A percentile compares a stretch with the other conserved stretches of the same genome.
These are phyloP conservation scores for Oxyscelio sp. DNA, from an alignment of 2,888 invertebrate genomes.

Conservation along the genomic window DNA sequence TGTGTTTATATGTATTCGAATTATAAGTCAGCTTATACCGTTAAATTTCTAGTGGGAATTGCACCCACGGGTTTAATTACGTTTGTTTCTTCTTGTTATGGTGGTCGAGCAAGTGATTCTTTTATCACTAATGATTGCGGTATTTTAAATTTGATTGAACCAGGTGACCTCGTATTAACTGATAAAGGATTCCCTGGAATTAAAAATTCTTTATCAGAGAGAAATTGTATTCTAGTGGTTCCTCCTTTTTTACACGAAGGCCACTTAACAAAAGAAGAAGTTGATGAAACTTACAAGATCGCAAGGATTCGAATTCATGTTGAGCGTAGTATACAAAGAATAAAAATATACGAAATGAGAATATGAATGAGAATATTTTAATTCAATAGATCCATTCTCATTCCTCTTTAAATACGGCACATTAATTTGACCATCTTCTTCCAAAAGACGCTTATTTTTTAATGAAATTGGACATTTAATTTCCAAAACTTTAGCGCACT, in stretches of 20 bases:
- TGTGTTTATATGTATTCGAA: conserved; percentile 49
- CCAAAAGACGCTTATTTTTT: conserved; percentile 13
- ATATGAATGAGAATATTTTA: conserved; percentile 24
- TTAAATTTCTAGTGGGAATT: conserved; percentile 76
- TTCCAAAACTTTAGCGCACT: conserved; percentile 24
- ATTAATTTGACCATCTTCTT: conserved; percentile 18
- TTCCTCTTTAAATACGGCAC: conserved; percentile 17
- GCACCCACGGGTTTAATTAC: conserved; percentile 75
- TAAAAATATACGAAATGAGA: conserved; percentile 41
- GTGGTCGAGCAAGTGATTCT: conserved; percentile 72
- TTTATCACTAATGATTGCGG: conserved; percentile 75
- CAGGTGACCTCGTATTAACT: conserved; percentile 73
- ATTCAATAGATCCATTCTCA: conserved; percentile 2
- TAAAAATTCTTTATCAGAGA: conserved; percentile 37
- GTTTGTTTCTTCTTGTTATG: conserved; percentile 74
- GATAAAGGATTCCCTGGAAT: conserved; percentile 76
- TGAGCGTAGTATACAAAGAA: conserved; percentile 36
- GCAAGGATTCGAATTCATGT: conserved; percentile 41
- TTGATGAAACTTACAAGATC: conserved; percentile 36
- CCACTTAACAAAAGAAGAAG: conserved; percentile 31
- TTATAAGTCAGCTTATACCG: conserved; percentile 48
- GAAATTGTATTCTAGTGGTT: conserved; percentile 28
- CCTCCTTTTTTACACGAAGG: conserved; percentile 45
- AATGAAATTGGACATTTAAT: conserved; percentile 37
- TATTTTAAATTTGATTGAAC: conserved; percentile 74